Base-by-base conservation (phyloP, 2,797 vertebrate genomes). In the Xenops minutus region DNA sequence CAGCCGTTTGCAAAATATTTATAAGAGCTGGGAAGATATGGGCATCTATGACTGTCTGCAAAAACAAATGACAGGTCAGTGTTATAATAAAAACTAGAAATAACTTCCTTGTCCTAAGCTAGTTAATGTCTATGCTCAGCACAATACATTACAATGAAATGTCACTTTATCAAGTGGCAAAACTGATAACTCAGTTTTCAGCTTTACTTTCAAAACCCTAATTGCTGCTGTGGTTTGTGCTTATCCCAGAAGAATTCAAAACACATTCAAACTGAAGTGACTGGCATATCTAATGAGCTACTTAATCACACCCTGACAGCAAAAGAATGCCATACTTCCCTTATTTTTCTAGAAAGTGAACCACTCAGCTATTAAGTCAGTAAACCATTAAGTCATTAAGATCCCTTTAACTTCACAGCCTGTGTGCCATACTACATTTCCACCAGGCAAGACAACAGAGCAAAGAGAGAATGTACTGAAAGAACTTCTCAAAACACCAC, bases 1-100 rank as follows among this genome's bases (percentile, higher is more conserved):
- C 98, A 48, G 98, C 98, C 0, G 98, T 98, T 96, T 98, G 98
- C 88, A 98, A 97, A 95, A 98, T 98, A 94, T 94, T 98, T 95
- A 98, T 98, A 71, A 98, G 98, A 91, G 98, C 98, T 87, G 98
- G 98, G 73, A 98, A 98, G 96, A 98, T 98, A 77, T 98, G 97
- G 88, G 98, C 98, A 41, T 98, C 98, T 96, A 98, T 98, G 84
- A 98, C 98, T 37, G 98, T 98, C 98, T 98, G 95, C 89, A 95
- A 97, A 92, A 91, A 94, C 59, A 93, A 79, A 81, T 54, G 21
- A 92, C 73, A 75, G 9, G 9, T 49, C 81, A 91, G 8, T 26
- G 22, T 88, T 71, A 91, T 5, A 46, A 64, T 15, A 71, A 39
- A 51, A 92, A 52, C 71, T 3, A 52, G 12, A 86, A 76, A 36